Base-by-base conservation (phyloP, 2,113 vertebrate genomes). In the Sminthopsis crassicaudata region DNA sequence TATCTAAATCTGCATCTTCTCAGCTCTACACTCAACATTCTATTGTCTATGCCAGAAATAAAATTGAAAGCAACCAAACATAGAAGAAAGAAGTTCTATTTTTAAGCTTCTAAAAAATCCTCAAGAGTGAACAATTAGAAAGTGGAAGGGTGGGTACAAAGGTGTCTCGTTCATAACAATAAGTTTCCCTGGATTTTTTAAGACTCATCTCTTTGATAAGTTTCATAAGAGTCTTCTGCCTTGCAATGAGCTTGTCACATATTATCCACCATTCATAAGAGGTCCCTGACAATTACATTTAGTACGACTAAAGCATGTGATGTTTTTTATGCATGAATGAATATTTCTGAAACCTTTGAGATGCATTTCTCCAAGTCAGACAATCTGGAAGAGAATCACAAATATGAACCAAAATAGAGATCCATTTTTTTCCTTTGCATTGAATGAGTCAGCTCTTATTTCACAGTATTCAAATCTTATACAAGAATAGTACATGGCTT, bases 391-490 rank as follows among this genome's bases (percentile, higher is more conserved):
- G 60, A 93, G 36, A 52, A 92, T 67, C 95, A 11, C 94, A 92
- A 96, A 91, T 48, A 36, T 92, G 91, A 92, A 94, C 94, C 67
- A 93, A 96, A 97, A 97, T 53, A 97, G 96, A 94, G 9, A 90
- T 91, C 95, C 54, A 89, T 89, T 84, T 92, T 92, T 94, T 95
- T 88, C 90, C 93, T 55, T 46, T 90, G 92, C 91, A 55, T 92
- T 93, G 90, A 92, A 92, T 96, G 96, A 98, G 92, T 97, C 97
- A 96, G 96, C 96, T 94, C 54, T 90, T 91, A 90, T 53, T 53
- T 90, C 90, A 30, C 57, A 90, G 91, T 90, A 55, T 53, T 94
- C 95, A 93, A 94, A 51, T 91, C 92, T 93, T 23, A 94, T 92
- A 91, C 54, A 94, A 96, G 93, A 97, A 97, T 94, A 98, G 96